Base-by-base conservation (phyloP, 2,797 vertebrate species). In the Melanotaenia pygmaea region DNA sequence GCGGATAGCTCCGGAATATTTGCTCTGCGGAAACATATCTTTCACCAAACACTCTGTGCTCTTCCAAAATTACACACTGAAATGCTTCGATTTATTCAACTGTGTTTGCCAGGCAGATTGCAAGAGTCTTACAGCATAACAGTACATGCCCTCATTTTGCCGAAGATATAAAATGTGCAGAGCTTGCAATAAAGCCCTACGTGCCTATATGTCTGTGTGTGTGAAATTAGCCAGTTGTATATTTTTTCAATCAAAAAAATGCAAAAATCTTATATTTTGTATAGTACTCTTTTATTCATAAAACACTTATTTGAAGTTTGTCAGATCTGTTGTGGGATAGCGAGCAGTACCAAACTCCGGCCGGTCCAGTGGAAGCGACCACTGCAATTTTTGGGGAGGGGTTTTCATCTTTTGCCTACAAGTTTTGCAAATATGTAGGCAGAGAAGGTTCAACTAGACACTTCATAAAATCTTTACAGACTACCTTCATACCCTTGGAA, bases 1-100 rank as follows among this genome's bases (percentile, higher is more conserved):
- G 74, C 47, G 54, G 37, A 68, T 60, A 45, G 64, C 67, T 60
- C 26, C 1, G n/a, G 67, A 79, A 57, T 76, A 67, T 86, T 79
- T 74, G 65, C 34, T 77, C 69, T 75, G 56, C 64, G 3, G 47
- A 64, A 68, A 24, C 64, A 3, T 13, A 28, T 18, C 81, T 63
- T 56, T 64, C 53, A 34, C 35, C 30, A 64, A 51, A 76, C 61
- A 68, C 60, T 50, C 51, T 45, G 13, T 62, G 68, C 32, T 70
- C 34, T 47, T 45, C 65, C 63, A 69, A 24, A 63, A 70, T 73
- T 71, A 70, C 38, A 51, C 37, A 28, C 45, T 54, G 54, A 71
- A 63, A 68, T 32, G 9, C 54, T 74, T 74, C 50, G 38, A 73
- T 80, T 81, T 64, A 56, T 61, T 74, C 59, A 37, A 50, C 38